Base-by-base conservation (phyloP, 2,113 vertebrate species). In the Mirza zaza region DNA sequence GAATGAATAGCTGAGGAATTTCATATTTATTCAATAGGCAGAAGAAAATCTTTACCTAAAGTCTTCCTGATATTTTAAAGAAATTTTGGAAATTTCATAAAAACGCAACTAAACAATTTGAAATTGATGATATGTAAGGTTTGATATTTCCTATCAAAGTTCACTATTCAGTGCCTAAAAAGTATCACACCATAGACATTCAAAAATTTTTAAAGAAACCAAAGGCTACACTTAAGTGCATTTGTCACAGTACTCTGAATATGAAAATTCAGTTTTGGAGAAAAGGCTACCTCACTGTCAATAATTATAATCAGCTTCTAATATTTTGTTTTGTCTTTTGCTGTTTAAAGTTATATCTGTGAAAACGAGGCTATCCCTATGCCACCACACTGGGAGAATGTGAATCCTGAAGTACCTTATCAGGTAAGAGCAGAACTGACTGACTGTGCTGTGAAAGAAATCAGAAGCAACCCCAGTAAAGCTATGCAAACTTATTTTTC, bases 321-420 rank as follows among this genome's bases (percentile, higher is more conserved):
- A 97, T 52, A 29, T 15, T 93, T 59, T 75, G 39, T 95, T 86
- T 82, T 86, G 57, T 96, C 90, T 97, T 84, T 95, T 97, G 76
- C 76, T 96, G 4, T 94, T 97, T 98, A 71, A 97, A 99, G 99
- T 98, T 99, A 99, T 92, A 99, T 99, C 98, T 99, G 99, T 98
- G 99, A 99, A 98, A 99, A 99, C 87, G 98, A 99, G 82, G 99
- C 99, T 50, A 99, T 99, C 75, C 99, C 99, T 67, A 98, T 99
- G 91, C 99, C 99, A 1, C 98, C 99, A 10, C 99, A 99, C 96
- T 99, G 99, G 99, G 99, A 99, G 97, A 99, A 99, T 95, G 99
- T 99, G 97, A 99, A 99, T 45, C 98, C 99, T 32, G 99, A 99
- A 1, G 99, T 99, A 42, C 99, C 99, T 0, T 99, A 99, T 96